Evolutionary conservation across 2,797 vertebrate species (phyloP), one percentile per base, ranked within the genome.

Genomic region (Columba guinea): DNA sequence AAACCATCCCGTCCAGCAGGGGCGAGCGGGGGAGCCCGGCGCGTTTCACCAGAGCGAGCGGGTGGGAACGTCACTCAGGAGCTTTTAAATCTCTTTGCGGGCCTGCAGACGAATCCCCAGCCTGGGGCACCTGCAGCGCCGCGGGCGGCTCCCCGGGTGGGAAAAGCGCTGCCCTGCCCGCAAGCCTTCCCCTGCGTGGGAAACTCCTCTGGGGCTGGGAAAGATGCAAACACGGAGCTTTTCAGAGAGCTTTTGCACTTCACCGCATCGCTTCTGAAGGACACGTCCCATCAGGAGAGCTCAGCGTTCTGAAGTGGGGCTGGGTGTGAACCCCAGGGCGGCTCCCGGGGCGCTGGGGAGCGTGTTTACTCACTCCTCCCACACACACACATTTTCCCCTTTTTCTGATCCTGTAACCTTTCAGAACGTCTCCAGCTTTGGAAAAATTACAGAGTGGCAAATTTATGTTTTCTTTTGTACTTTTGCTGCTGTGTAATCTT

Each of bases 391-490:
- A 32, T 60, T 44, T 55, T 71, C 18, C 3, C 9, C 37, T 20
- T 53, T 73, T 62, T 23, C 13, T 77, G 58, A 73, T 87, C 75
- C 71, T 19, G 13, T 94, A 97, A 96, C 94, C 91, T 96, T 95
- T 96, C 91, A 18, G 75, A 78, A 91, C 11, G 24, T 92, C 90
- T 93, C 91, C 83, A 85, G 52, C 91, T 41, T 92, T 89, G 91
- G 94, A 84, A 94, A 96, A 96, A 87, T 92, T 91, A 91, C 93
- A 76, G 84, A 93, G 76, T 95, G 89, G 89, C 82, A 85, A 85
- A 93, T 48, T 76, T 84, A 89, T 95, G 79, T 91, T 97, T 91
- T 85, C 89, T 92, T 94, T 95, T 95, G 91, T 96, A 87, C 91
- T 93, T 93, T 69, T 73, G 83, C 83, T 94, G 69, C 87, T 55